These are phyloP conservation scores for Anser brachyrhynchus DNA, from an alignment of 2,113 vertebrate genomes.

Conservation along the genomic window DNA sequence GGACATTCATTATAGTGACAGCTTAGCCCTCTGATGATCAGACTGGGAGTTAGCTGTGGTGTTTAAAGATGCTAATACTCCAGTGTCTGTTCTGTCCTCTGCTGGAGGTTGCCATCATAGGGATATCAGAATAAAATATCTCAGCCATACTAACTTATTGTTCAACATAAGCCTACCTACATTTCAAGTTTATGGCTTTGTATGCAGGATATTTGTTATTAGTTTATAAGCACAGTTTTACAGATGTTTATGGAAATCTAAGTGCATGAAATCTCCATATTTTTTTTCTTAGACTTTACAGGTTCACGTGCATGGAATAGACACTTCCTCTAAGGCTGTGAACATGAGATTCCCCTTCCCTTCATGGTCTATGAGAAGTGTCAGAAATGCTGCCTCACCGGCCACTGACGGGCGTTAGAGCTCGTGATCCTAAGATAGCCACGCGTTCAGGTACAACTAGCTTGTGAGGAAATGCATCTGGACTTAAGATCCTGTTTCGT, in stretches of 20 bases:
- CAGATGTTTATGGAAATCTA: background rate
- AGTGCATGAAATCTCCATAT: background rate
- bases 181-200: background rate
- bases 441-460: constrained; percentile 2
- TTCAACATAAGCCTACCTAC: background rate
- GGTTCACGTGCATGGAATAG: background rate
- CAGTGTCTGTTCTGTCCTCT: background rate
- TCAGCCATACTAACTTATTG: background rate
- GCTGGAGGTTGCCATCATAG: background rate
- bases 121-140: background rate
- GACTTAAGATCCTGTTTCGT: background rate
- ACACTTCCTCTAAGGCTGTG: background rate
- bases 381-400: background rate
- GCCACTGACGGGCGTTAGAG: background rate
- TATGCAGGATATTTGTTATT: background rate
- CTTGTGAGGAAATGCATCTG: constrained; percentile 24
- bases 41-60: background rate
- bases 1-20: background rate
- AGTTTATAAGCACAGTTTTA: background rate
- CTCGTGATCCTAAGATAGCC: constrained; percentile 24
- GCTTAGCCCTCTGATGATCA: background rate
- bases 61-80: background rate
- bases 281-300: background rate
- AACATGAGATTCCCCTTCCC: background rate
- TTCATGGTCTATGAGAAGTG: background rate